These are phyloP conservation scores for Eilema sororculum DNA, from an alignment of 2,888 invertebrate genomes.

Conservation along the genomic window DNA sequence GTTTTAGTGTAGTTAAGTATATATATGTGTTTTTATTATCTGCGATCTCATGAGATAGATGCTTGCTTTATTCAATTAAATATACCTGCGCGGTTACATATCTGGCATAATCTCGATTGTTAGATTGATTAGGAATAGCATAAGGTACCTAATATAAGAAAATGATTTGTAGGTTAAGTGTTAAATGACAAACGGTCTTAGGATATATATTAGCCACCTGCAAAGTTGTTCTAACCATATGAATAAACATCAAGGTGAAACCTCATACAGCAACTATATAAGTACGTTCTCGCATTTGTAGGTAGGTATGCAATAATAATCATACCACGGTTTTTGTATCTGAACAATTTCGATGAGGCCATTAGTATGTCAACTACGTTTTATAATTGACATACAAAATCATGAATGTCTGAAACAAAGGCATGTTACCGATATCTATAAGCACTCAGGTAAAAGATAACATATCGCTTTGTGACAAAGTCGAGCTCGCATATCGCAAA, in stretches of 20 bases:
- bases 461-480: constrained; percentile 74
- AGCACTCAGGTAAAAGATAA: constrained; percentile 68
- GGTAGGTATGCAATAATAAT: constrained; percentile 56
- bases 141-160: background rate
- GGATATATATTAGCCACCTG: constrained; percentile 47
- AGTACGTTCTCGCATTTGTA: constrained; percentile 41
- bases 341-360: constrained; percentile 17
- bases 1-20: background rate
- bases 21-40: background rate
- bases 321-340: constrained; percentile 43
- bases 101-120: background rate
- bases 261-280: constrained; percentile 63
- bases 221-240: constrained; percentile 74
- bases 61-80: no score
- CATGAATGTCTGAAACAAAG: constrained; percentile 60
- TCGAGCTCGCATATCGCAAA: constrained; percentile 73
- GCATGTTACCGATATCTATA: constrained; percentile 67
- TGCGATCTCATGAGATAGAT: background rate
- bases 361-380: constrained; percentile 7
- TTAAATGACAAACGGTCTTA: constrained; percentile 19
- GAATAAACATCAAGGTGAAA: constrained; percentile 84
- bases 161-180: background rate
- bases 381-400: constrained; percentile 25
- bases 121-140: background rate
- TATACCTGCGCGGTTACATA: no score